A percentile compares a stretch with the other conserved stretches of the same genome.
phyloP scores from a whole-genome alignment of 92 coral and sea anemone species.

The Parazoanthus swiftii region DNA sequence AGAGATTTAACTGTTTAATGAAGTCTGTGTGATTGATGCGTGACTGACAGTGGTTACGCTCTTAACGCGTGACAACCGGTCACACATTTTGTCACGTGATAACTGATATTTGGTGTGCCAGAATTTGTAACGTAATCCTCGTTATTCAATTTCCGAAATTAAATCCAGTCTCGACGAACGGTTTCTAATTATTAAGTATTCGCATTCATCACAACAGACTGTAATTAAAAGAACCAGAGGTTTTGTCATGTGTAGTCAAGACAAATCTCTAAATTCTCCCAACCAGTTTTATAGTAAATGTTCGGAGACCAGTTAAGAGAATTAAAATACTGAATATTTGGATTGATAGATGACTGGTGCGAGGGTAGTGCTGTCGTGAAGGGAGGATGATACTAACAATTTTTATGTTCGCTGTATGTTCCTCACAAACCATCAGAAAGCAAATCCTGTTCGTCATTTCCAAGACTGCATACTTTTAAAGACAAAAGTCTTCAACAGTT shows the following conservation, averaged over 20 bases:
- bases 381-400: too few species aligned
- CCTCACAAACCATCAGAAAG: too few species aligned
- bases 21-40: neutral
- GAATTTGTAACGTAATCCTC: neutral
- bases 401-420: too few species aligned
- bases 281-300: conserved; percentile 8
- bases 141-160: neutral
- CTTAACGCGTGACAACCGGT: neutral
- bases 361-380: neutral
- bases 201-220: neutral
- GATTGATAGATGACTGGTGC: neutral
- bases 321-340: neutral
- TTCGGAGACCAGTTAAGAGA: neutral
- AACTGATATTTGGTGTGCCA: neutral
- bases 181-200: neutral
- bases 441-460: too few species aligned
- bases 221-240: neutral
- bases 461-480: too few species aligned
- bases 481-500: too few species aligned
- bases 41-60: neutral
- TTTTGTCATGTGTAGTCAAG: neutral
- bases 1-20: conserved; percentile 6
- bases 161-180: neutral
- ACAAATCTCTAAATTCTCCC: neutral
- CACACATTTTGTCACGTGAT: conserved; percentile 1